These are phyloP conservation scores for Pseudolycoriella hygida DNA, from an alignment of 2,888 invertebrate genomes.

Conservation along the genomic window DNA sequence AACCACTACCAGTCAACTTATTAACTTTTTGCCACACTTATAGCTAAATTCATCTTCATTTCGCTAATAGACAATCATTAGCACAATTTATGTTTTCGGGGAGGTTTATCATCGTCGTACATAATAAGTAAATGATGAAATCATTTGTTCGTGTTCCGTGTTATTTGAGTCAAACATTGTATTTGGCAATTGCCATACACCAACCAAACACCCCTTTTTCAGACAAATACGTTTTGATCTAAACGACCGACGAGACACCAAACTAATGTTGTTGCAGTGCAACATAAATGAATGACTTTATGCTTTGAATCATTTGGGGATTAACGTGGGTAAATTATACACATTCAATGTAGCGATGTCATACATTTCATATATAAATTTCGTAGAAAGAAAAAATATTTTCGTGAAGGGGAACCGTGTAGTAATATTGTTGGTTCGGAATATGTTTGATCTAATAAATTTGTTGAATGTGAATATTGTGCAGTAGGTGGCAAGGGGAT, in stretches of 20 bases:
- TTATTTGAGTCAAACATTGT: no score
- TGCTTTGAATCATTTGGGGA: neutral
- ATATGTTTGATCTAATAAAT: neutral
- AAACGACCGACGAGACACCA: no score
- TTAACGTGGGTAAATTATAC: neutral
- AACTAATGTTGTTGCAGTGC: no score
- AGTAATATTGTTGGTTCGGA: neutral
- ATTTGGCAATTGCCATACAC: no score
- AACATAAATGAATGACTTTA: no score
- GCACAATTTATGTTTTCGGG: slow-evolving; percentile 8
- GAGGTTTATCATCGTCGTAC: neutral
- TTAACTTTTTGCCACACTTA: slow-evolving; percentile 1
- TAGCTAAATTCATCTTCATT: slow-evolving; percentile 9
- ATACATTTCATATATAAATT: no score
- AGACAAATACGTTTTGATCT: no score
- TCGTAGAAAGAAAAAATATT: no score
- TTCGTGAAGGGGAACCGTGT: no score
- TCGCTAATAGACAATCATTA: slow-evolving; percentile 9
- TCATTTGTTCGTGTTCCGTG: slow-evolving; percentile 5
- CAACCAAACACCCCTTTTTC: neutral
- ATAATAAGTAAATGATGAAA: slow-evolving; percentile 3
- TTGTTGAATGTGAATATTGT: neutral
- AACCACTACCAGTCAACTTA: neutral
- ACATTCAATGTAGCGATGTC: neutral
- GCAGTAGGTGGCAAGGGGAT: no score